phyloP scores from a whole-genome alignment of 2,797 vertebrate genomes.

The Clarias pachynema region DNA sequence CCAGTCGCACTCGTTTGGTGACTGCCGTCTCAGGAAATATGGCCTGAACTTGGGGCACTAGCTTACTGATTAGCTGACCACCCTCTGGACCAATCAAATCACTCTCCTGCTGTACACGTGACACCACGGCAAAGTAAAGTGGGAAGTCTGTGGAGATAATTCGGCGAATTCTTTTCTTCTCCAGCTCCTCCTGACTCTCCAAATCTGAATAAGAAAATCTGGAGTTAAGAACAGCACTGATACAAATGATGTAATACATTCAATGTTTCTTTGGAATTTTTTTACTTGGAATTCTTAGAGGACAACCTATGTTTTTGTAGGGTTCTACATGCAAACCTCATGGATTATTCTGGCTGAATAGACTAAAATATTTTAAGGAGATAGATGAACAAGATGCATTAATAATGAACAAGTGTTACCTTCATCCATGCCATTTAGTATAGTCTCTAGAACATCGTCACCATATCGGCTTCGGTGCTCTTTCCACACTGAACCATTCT shows the following conservation, averaged over 20 bases:
- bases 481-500: conserved; percentile 95
- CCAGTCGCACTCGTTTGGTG: conserved; percentile 92
- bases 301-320: background rate
- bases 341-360: background rate
- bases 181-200: conserved; percentile 92
- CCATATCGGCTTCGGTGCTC: conserved; percentile 91
- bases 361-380: background rate
- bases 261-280: background rate
- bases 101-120: conserved; percentile 91
- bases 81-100: conserved; percentile 93
- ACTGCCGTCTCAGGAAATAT: conserved; percentile 93
- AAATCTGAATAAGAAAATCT: conserved; percentile 74
- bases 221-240: background rate
- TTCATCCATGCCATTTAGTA: conserved; percentile 97
- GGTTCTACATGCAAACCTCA: background rate
- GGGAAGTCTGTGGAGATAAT: conserved; percentile 98
- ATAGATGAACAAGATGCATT: background rate
- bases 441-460: conserved; percentile 88
- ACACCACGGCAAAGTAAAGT: conserved; percentile 95
- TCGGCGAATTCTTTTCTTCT: conserved; percentile 92
- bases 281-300: background rate
- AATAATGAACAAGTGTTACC: conserved; percentile 72
- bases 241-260: background rate
- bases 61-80: conserved; percentile 84
- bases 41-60: conserved; percentile 91